These are phyloP conservation scores for Halichondria panicea DNA, from an alignment of 37 sponge, comb jelly and placozoan genomes.

Conservation along the genomic window DNA sequence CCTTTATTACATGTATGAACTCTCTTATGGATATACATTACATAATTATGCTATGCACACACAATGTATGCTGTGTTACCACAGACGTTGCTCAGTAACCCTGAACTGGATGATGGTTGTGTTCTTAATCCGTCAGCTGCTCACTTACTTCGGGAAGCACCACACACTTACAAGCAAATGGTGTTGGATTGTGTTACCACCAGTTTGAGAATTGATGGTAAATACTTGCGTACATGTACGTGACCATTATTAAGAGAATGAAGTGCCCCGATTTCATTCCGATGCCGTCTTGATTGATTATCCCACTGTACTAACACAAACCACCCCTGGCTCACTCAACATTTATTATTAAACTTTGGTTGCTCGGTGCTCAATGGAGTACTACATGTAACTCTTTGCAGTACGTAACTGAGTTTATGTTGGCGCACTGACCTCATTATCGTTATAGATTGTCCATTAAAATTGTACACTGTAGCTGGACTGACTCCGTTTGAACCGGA, in stretches of 20 bases:
- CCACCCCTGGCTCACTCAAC: background rate
- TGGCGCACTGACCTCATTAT: background rate
- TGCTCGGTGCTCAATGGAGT: background rate
- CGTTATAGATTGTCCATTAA: background rate
- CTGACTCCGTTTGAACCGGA: constrained; percentile 48
- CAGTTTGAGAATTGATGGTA: constrained; percentile 80
- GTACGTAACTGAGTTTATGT: background rate
- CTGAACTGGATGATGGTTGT: constrained; percentile 57
- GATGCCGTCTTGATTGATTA: background rate
- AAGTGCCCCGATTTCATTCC: background rate
- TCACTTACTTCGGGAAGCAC: constrained; percentile 30
- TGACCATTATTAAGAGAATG: background rate
- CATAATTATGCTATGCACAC: too few relatives aligned
- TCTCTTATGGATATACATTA: too few relatives aligned
- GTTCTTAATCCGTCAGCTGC: constrained; percentile 70
- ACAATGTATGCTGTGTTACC: too few relatives aligned
- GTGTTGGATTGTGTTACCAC: constrained; percentile 86
- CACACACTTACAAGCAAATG: constrained; percentile 86
- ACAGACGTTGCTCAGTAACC: constrained; percentile 59
- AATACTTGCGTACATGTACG: background rate
- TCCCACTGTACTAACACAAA: background rate
- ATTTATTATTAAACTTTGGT: background rate
- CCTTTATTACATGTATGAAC: too few relatives aligned
- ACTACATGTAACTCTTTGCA: too few relatives aligned
- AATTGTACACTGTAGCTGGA: constrained; percentile 48